Evolutionary conservation across 64 coral and sea anemone genomes (phyloP).

Genomic region (Catalaphyllia jardinei): DNA sequence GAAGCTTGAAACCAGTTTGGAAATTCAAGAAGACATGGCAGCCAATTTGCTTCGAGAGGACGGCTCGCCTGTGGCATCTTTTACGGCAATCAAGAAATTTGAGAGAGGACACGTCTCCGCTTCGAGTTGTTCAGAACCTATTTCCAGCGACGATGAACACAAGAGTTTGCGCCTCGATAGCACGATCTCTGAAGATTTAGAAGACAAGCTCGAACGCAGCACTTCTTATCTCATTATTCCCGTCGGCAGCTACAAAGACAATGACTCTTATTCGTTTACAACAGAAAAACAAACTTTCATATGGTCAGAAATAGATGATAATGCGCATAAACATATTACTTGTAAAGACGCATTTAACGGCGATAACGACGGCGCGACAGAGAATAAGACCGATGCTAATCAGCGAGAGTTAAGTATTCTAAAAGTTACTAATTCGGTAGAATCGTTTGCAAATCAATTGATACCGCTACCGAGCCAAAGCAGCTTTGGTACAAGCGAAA

Average conservation of each 20-base stretch:
- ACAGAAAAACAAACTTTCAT: slow-evolving; percentile 76
- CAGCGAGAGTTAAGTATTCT: background rate
- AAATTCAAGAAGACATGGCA: slow-evolving; percentile 36
- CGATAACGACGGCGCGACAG: slow-evolving; percentile 10
- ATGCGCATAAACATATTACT: background rate
- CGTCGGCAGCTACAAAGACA: slow-evolving; percentile 63
- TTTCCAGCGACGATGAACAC: slow-evolving; percentile 17
- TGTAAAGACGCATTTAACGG: background rate
- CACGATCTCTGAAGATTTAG: background rate
- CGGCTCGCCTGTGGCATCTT: slow-evolving; percentile 9
- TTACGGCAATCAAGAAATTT: background rate
- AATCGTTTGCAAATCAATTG: background rate
- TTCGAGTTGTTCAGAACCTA: slow-evolving; percentile 19
- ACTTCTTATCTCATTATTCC: slow-evolving; percentile 76
- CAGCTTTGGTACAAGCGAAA: background rate
- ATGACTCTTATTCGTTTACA: slow-evolving; percentile 2
- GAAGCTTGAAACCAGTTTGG: slow-evolving; percentile 64
- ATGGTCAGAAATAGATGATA: slow-evolving; percentile 44
- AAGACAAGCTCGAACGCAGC: slow-evolving; percentile 36
- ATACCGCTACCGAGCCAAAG: slow-evolving; percentile 17
- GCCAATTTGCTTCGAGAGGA: slow-evolving; percentile 32
- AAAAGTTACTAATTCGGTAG: slow-evolving; percentile 7
- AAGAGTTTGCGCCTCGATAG: background rate
- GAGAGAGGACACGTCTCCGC: slow-evolving; percentile 27
- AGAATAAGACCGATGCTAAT: background rate